Conservation (phyloP, 2,888 invertebrate genomes). For the Orchesella flavescens region DNA sequence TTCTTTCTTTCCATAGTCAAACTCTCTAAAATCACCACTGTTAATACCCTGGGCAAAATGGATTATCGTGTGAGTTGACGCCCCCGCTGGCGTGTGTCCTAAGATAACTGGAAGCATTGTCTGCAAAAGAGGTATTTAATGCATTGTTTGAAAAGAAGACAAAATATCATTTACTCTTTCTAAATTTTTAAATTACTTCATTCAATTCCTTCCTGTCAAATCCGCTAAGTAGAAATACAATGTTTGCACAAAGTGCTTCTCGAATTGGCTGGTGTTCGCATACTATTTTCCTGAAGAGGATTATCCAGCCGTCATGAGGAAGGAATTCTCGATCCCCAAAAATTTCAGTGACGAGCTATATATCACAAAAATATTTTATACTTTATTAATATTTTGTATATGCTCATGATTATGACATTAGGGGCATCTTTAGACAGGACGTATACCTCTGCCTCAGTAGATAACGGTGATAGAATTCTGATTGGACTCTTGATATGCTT, state of each 20-base stretch:
- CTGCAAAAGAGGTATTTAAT: constrained; percentile 72
- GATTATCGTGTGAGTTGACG: constrained; percentile 73
- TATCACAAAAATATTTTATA: background rate
- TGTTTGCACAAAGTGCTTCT: constrained; percentile 78
- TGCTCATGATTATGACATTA: constrained; percentile 72
- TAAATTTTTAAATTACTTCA: constrained; percentile 73
- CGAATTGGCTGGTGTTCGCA: constrained; percentile 75
- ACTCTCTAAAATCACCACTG: constrained; percentile 73
- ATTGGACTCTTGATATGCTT: constrained; percentile 73
- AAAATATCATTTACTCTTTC: too few species aligned
- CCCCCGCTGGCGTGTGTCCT: constrained; percentile 73
- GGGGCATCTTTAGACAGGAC: constrained; percentile 74
- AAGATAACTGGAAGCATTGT: constrained; percentile 77
- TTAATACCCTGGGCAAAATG: constrained; percentile 74
- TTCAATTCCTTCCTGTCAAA: constrained; percentile 76
- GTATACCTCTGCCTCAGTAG: constrained; percentile 68
- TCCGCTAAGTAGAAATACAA: constrained; percentile 80
- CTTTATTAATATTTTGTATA: background rate
- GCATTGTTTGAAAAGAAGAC: too few species aligned
- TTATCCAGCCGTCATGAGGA: constrained; percentile 54
- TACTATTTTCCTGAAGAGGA: constrained; percentile 53
- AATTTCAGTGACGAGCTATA: constrained; percentile 39
- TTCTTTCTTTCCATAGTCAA: constrained; percentile 72
- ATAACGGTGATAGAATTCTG: constrained; percentile 70
- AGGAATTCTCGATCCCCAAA: constrained; percentile 66